Base-by-base conservation (phyloP, 2,113 vertebrate genomes). In the Toxostoma redivivum region DNA sequence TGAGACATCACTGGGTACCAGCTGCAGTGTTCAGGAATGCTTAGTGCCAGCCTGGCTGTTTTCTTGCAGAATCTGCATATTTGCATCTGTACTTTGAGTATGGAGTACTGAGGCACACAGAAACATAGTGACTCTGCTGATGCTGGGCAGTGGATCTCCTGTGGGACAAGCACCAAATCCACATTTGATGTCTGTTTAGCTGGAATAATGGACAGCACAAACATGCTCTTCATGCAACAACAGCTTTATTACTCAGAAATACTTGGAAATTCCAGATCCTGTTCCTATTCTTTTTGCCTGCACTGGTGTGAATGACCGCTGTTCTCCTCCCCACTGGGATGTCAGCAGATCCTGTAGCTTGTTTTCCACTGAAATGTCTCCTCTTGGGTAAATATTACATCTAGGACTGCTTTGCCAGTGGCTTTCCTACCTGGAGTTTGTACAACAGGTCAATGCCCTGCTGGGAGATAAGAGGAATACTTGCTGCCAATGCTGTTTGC, bases 371-470 rank as follows among this genome's bases (percentile, higher is more conserved):
- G 80, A 91, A 96, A 96, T 95, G 37, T 67, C 90, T 96, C 80
- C 35, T 95, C 81, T 97, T 97, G 28, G 90, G 97, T 92, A 97
- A 97, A 97, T 96, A 97, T 96, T 96, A 95, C 81, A 92, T 94
- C 78, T 90, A 54, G 28, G 38, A 23, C 92, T 97, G 93, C 95
- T 96, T 93, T 96, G 72, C 91, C 91, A 77, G 81, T 90, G 86
- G 85, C 60, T 97, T 97, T 96, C 93, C 88, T 96, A 85, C 81
- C 90, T 58, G 58, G 71, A 71, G 62, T 96, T 95, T 97, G 96
- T 86, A 94, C 95, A 90, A 28, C 45, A 65, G 94, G 95, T 94
- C 95, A 96, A 17, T 94, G 94, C 79, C 90, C 84, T 90, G 72
- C 67, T 10, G 13, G 7, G 74, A 71, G 94, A 97, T 97, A 95